Conservation (phyloP, 2,888 invertebrate genomes). For the Cylindroiulus punctatus region DNA sequence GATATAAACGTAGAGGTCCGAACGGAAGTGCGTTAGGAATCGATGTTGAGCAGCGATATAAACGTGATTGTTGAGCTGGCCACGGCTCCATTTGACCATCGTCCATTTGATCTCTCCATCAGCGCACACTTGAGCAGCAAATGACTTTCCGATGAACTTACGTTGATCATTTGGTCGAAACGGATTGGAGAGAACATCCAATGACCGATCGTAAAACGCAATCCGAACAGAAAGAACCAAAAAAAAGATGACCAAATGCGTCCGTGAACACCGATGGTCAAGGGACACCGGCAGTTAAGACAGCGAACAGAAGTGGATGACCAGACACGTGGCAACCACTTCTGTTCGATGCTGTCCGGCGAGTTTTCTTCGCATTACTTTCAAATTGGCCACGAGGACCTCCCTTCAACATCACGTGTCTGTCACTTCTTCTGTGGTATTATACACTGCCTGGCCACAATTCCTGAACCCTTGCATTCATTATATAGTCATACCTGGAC, state of each 20-base stretch:
- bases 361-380: too few species aligned
- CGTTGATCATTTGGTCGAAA: slow-evolving; percentile 21
- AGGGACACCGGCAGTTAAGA: too few species aligned
- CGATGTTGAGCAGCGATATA: background rate
- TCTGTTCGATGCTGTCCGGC: too few species aligned
- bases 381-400: too few species aligned
- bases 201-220: slow-evolving; percentile 2
- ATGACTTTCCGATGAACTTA: slow-evolving; percentile 27
- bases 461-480: background rate
- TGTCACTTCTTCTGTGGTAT: too few species aligned
- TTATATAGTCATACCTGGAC: background rate
- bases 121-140: slow-evolving; percentile 27
- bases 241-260: too few species aligned
- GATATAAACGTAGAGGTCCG: background rate
- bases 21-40: background rate
- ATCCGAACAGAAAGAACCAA: too few species aligned
- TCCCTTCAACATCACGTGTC: too few species aligned
- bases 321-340: too few species aligned
- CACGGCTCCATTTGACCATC: background rate
- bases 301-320: too few species aligned
- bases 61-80: slow-evolving; percentile 22
- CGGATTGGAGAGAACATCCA: slow-evolving; percentile 21
- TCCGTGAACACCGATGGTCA: too few species aligned
- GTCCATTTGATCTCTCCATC: slow-evolving; percentile 32
- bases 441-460: slow-evolving; percentile 20